phyloP scores from a whole-genome alignment of 2,888 invertebrate species.

The Orthosia incerta region DNA sequence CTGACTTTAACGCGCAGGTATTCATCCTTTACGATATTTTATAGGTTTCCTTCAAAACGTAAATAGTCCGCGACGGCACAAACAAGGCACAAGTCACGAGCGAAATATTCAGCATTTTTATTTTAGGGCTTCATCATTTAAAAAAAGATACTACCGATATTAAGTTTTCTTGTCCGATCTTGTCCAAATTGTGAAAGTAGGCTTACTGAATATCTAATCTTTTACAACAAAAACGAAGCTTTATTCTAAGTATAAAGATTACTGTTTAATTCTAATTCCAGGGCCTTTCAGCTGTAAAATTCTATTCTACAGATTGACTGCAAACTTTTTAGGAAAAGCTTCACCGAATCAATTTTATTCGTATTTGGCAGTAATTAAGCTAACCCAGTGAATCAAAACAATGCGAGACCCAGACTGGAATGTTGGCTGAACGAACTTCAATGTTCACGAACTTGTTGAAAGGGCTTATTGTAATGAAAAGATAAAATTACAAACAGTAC shows the following conservation, averaged over 20 bases:
- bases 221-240: neutral
- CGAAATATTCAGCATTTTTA: neutral
- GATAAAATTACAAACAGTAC: constrained; percentile 53
- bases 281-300: constrained; percentile 18
- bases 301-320: neutral
- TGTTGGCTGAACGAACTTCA: constrained; percentile 37
- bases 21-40: constrained; percentile 46
- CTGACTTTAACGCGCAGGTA: constrained; percentile 45
- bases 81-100: constrained; percentile 48
- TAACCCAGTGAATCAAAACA: constrained; percentile 52
- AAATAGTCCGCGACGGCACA: constrained; percentile 45
- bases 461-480: constrained; percentile 58
- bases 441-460: constrained; percentile 53
- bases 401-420: constrained; percentile 33
- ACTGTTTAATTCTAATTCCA: neutral
- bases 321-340: constrained; percentile 14
- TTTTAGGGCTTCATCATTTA: neutral
- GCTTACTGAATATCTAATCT: neutral
- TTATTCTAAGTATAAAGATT: neutral
- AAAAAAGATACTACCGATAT: neutral
- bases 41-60: constrained; percentile 54
- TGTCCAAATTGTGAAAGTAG: neutral
- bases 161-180: neutral
- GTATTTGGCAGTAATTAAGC: constrained; percentile 28
- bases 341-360: constrained; percentile 11